phyloP scores from a whole-genome alignment of 2,113 vertebrate genomes.

The Platanista minor region DNA sequence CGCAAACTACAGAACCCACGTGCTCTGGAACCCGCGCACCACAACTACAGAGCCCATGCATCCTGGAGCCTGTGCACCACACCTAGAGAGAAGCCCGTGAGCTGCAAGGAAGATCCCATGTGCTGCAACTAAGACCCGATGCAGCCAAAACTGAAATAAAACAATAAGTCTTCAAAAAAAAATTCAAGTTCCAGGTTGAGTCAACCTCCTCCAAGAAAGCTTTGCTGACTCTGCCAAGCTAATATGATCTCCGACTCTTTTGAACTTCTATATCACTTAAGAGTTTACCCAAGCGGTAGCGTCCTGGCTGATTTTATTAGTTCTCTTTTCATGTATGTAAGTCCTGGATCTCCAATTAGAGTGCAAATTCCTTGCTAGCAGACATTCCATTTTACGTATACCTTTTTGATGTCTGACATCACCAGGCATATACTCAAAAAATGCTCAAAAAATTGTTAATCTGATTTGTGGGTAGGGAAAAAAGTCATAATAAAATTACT shows the following conservation, averaged over 20 bases:
- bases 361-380: not conserved
- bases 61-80: too few relatives aligned
- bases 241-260: not conserved
- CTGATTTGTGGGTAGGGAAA: not conserved
- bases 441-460: not conserved
- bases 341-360: not conserved
- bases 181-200: not conserved
- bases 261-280: not conserved
- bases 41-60: too few relatives aligned
- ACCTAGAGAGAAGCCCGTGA: too few relatives aligned
- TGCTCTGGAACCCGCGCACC: too few relatives aligned
- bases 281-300: not conserved
- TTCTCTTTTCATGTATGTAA: not conserved
- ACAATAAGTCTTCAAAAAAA: not conserved
- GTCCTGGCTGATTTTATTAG: not conserved
- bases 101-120: too few relatives aligned
- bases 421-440: not conserved
- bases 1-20: too few relatives aligned
- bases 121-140: too few relatives aligned
- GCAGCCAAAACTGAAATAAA: too few relatives aligned
- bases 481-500: not conserved
- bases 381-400: not conserved
- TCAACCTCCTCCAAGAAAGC: not conserved
- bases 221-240: not conserved
- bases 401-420: not conserved